Base-by-base conservation (phyloP, 2,797 vertebrate genomes). In the Trachurus trachurus region DNA sequence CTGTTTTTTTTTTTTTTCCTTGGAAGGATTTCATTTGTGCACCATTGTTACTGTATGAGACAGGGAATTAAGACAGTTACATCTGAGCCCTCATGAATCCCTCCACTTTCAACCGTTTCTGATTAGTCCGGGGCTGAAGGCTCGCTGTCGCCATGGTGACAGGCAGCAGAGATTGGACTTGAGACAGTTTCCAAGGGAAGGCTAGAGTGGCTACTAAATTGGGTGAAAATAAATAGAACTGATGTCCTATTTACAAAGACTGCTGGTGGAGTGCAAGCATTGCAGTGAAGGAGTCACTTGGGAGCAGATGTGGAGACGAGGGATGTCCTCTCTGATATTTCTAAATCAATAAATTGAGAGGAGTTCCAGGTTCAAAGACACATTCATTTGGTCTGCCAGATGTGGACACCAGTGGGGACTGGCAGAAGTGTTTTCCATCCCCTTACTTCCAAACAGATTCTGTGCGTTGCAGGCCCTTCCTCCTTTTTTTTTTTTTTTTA, bases 171-270 rank as follows among this genome's bases (percentile, higher is more conserved):
- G 83, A 92, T 87, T 84, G 81, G 82, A 89, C 85, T 89, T 78
- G 72, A 87, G 86, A 86, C 82, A 54, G 84, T 85, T 88, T 87
- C 85, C 34, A 73, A 81, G 44, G 78, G 74, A 84, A 87, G 75
- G 68, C 85, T 79, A 82, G 59, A 31, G 74, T 83, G 88, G 74
- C 71, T 79, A 80, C 53, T 87, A 87, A 90, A 90, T 82, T 89
- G 78, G 81, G 81, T 87, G 80, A 88, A 90, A 94, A 92, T 93
- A 88, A 93, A 93, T 90, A 87, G 80, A 88, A 73, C 72, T 84
- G 84, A 90, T 93, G 85, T 93, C 85, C 85, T 92, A 88, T 91
- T 93, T 93, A 87, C 64, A 15, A 87, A 78, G 78, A 83, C 63
- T 81, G 83, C 74, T 74, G 76, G 58, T 77, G 49, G 71, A 85